Evolutionary conservation across 2,113 vertebrate genomes (phyloP), one percentile per base, ranked within the genome.

Genomic region (Paramisgurnus dabryanus): DNA sequence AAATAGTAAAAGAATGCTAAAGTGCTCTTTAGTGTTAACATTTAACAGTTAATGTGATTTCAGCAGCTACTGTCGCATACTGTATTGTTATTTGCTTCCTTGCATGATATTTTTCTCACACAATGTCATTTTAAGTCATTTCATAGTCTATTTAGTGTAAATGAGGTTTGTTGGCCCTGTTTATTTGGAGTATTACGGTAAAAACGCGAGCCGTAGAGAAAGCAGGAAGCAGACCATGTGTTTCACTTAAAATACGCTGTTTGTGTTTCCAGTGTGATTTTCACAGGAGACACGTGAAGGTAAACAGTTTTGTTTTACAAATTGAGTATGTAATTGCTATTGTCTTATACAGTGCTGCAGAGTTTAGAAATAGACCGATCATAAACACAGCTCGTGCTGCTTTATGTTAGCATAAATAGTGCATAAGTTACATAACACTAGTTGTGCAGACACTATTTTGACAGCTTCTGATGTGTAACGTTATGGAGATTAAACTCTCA

Each of bases 181-280:
- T 5, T 85, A 67, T 76, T 61, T 6, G 1, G 17, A 12, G 22
- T 15, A 67, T 47, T 82, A 85, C 76, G 83, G 83, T 76, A 80
- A 27, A 13, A 6, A 12, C 40, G n/a, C 60, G 71, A 76, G 15
- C 66, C 45, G 40, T 15, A 7, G 40, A n/a, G 41, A 27, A 15
- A 66, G 60, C 77, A 76, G 80, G 80, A 85, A 76, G 66, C 50
- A 47, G 3, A 5, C n/a, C 83, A 85, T 67, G 83, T 85, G 83
- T 18, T 69, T 7, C 9, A 18, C 13, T 7, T 74, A 58, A 39
- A 58, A 17, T 39, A 7, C 11, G 27, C 50, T 6, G 57, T 58
- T 75, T 78, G 15, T 75, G 41, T 43, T n/a, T 2, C 13, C 11
- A 39, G 27, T 2, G 6, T 27, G 47, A 12, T 47, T 34, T 64